A percentile compares a stretch with the other conserved stretches of the same genome.
These are phyloP conservation scores for Neoascia interrupta DNA, from an alignment of 2,888 invertebrate species.

Conservation along the genomic window DNA sequence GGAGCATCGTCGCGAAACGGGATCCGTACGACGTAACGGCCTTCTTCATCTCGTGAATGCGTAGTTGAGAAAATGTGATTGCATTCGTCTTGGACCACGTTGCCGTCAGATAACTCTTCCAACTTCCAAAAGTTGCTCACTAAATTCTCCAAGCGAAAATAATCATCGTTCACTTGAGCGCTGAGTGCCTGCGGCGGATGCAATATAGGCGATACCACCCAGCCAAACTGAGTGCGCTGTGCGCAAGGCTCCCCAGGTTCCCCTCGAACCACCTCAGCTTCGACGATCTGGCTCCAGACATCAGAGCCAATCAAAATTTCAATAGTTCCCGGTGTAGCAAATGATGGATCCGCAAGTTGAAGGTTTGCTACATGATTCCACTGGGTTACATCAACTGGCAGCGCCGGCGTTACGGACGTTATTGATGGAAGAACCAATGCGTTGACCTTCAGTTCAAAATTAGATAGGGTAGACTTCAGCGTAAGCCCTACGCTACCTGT, in stretches of 20 bases:
- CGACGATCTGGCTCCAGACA: constrained; percentile 18
- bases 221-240: constrained; percentile 32
- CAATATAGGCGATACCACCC: constrained; percentile 15
- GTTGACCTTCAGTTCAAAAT: neutral
- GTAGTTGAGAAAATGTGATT: constrained; percentile 18
- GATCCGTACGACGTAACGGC: constrained; percentile 33
- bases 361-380: constrained; percentile 57
- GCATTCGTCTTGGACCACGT: constrained; percentile 14
- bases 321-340: constrained; percentile 44
- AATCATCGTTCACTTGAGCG: neutral
- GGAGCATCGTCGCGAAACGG: constrained; percentile 22
- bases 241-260: constrained; percentile 21
- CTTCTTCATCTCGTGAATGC: constrained; percentile 14
- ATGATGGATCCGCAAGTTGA: constrained; percentile 60
- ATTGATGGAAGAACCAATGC: constrained; percentile 3
- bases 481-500: neutral
- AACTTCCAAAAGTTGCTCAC: constrained; percentile 40
- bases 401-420: constrained; percentile 45
- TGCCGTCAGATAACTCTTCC: constrained; percentile 21
- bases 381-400: constrained; percentile 61
- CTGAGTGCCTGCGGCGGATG: neutral
- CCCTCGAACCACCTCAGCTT: constrained; percentile 13
- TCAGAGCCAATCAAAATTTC: constrained; percentile 1
- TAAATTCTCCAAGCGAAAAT: neutral
- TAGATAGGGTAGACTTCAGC: constrained; percentile 5